phyloP scores from a whole-genome alignment of 2,113 vertebrate genomes.

The Xenopus laevis region DNA sequence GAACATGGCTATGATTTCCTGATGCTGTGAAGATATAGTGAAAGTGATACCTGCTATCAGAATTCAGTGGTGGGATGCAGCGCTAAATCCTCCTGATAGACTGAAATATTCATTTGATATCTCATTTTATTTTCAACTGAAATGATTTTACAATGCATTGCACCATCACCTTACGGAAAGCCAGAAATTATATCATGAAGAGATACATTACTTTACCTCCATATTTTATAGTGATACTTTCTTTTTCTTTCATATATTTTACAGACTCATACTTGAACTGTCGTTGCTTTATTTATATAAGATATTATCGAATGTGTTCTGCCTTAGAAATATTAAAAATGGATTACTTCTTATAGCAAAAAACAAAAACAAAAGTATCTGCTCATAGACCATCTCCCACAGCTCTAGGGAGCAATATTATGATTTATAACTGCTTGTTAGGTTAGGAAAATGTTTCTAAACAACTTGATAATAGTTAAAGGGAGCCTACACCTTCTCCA shows the following conservation, averaged over 20 bases:
- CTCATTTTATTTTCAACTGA: neutral
- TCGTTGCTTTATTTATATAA: too few species aligned
- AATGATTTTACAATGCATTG: neutral
- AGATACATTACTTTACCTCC: neutral
- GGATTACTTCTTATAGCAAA: too few species aligned
- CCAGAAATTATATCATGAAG: neutral
- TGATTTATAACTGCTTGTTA: too few species aligned
- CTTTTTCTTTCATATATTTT: neutral
- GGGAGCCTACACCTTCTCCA: too few species aligned
- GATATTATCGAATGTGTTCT: too few species aligned
- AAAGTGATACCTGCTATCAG: constrained; percentile 30
- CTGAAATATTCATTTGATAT: neutral
- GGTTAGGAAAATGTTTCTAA: too few species aligned
- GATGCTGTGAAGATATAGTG: constrained; percentile 1
- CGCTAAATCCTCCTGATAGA: neutral
- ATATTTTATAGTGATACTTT: neutral
- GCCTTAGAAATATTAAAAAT: too few species aligned
- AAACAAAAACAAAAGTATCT: too few species aligned
- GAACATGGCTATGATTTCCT: neutral
- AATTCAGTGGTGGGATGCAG: neutral
- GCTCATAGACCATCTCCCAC: too few species aligned
- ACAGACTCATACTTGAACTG: too few species aligned
- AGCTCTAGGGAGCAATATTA: too few species aligned
- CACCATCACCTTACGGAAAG: neutral
- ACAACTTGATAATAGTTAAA: too few species aligned